These are phyloP conservation scores for Apostichopus leukothele DNA, from an alignment of 53 echinoderm and acorn worm genomes.

Conservation along the genomic window DNA sequence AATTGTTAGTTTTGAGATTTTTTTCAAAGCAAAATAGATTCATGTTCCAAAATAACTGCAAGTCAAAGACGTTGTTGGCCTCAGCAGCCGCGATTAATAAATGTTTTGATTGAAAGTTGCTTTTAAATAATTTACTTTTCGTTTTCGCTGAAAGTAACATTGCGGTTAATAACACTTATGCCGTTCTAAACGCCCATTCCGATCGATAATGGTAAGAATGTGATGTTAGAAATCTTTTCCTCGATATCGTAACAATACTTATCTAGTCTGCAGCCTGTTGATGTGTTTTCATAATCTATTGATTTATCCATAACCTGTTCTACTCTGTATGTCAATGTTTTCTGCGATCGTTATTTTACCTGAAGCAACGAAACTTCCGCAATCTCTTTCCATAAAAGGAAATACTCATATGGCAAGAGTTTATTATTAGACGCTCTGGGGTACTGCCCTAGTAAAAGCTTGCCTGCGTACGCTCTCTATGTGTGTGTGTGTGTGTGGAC, in stretches of 20 bases:
- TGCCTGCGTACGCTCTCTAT: neutral
- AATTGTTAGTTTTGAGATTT: too few species aligned
- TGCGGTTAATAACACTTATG: too few species aligned
- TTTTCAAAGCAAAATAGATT: too few species aligned
- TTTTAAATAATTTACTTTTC: too few species aligned
- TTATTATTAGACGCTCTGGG: neutral
- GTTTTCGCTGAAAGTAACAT: too few species aligned
- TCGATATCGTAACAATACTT: neutral
- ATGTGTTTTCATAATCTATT: neutral
- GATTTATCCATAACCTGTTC: neutral
- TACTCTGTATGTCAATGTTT: neutral
- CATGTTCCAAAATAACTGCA: too few species aligned
- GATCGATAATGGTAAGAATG: neutral
- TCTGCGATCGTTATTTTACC: neutral
- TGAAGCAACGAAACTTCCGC: neutral
- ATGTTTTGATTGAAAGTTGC: too few species aligned
- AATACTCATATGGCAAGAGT: neutral
- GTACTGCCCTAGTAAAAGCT: neutral
- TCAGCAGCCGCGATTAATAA: too few species aligned
- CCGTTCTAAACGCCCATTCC: neutral
- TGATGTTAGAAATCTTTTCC: neutral
- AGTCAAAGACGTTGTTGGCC: too few species aligned
- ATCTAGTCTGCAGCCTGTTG: neutral
- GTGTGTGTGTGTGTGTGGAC: neutral
- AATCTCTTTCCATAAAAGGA: neutral